Evolutionary conservation across 2,797 vertebrate species (phyloP).

Genomic region (Loriculus beryllinus): DNA sequence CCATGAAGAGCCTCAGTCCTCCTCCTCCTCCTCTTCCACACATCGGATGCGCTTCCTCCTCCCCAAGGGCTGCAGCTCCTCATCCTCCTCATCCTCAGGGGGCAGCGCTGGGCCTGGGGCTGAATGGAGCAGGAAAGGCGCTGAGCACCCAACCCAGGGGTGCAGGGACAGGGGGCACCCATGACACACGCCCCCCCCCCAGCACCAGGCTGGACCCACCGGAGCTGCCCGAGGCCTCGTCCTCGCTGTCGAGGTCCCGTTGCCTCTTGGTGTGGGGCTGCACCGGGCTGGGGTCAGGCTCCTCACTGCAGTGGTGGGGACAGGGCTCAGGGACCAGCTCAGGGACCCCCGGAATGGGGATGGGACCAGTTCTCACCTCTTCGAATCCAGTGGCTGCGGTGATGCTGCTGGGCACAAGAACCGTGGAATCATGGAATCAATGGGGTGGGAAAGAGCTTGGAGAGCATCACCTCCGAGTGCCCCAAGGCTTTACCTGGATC

Average conservation of each 20-base stretch:
- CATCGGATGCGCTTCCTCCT: constrained; percentile 70
- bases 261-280: constrained; percentile 70
- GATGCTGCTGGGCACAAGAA: background rate
- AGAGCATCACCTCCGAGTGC: background rate
- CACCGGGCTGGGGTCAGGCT: constrained; percentile 21
- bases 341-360: background rate
- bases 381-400: background rate
- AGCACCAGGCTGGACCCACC: background rate
- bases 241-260: constrained; percentile 74
- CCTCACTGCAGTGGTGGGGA: background rate
- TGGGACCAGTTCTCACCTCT: background rate
- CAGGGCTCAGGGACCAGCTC: background rate
- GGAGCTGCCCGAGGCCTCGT: constrained; percentile 35
- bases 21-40: constrained; percentile 73
- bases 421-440: background rate
- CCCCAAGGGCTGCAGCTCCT: constrained; percentile 54
- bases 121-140: background rate
- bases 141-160: background rate
- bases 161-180: background rate
- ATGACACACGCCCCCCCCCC: background rate
- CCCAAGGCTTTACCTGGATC: background rate
- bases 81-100: constrained; percentile 39
- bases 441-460: background rate
- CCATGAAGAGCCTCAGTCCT: constrained; percentile 20
- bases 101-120: fast-evolving